Conservation (phyloP, 2,113 vertebrate genomes). For the Brevimyrus niger region DNA sequence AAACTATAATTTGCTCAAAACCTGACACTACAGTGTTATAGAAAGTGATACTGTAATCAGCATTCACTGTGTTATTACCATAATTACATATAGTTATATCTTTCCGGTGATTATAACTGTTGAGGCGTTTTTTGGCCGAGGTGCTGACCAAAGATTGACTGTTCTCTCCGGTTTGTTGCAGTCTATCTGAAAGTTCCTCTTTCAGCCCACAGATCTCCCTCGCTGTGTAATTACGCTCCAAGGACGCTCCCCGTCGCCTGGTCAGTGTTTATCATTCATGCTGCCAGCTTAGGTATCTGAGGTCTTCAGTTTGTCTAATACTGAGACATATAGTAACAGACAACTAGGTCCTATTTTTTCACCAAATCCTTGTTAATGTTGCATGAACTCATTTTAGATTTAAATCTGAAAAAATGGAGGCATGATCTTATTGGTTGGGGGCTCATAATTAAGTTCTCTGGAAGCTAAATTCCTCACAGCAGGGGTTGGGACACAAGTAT, state of each 20-base stretch:
- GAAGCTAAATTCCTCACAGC: background rate
- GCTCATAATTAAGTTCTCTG: slow-evolving; percentile 27
- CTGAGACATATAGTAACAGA: background rate
- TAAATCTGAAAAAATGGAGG: background rate
- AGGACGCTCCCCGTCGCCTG: background rate
- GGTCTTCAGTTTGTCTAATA: background rate
- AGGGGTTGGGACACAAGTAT: background rate
- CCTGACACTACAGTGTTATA: slow-evolving; percentile 9
- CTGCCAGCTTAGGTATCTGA: background rate
- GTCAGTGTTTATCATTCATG: background rate
- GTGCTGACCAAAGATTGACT: slow-evolving; percentile 6
- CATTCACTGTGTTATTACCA: slow-evolving; percentile 24
- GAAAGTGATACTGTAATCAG: slow-evolving; percentile 11
- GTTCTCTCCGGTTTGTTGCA: background rate
- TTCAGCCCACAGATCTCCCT: background rate
- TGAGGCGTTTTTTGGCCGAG: slow-evolving; percentile 1
- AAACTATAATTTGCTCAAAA: slow-evolving; percentile 5
- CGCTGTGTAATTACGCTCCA: background rate
- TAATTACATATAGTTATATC: slow-evolving; percentile 25
- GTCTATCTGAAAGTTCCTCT: background rate
- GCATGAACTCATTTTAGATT: background rate
- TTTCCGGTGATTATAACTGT: slow-evolving; percentile 25
- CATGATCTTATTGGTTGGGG: slow-evolving; percentile 6
- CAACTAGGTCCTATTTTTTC: background rate
- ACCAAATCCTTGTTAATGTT: background rate